Conservation (phyloP, 2,797 vertebrate genomes). For the Myiotriccus ornatus region DNA sequence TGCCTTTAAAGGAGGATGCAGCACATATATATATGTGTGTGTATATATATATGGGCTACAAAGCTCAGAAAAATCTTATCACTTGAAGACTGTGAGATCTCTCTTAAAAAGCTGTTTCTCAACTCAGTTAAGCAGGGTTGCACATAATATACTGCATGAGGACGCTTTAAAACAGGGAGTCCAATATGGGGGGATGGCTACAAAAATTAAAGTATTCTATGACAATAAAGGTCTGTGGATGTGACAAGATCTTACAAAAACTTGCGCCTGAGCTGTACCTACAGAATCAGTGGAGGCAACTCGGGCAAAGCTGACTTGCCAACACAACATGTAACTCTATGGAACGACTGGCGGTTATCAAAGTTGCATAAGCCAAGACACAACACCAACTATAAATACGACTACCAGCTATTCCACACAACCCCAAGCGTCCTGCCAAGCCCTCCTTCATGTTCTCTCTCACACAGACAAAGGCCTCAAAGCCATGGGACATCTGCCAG, state of each 20-base stretch:
- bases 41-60: not conserved
- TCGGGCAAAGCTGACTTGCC: not conserved
- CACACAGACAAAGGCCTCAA: conserved; percentile 74
- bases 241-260: not conserved
- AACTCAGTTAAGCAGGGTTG: not conserved
- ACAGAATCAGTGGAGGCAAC: not conserved
- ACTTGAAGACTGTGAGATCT: not conserved
- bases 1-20: not conserved
- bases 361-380: conserved; percentile 54
- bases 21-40: no score
- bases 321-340: not conserved
- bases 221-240: not conserved
- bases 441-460: conserved; percentile 68
- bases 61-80: not conserved
- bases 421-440: conserved; percentile 55
- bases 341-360: conserved; percentile 34
- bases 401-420: conserved; percentile 57
- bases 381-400: conserved; percentile 59
- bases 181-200: not conserved
- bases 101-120: not conserved
- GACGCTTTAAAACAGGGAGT: not conserved
- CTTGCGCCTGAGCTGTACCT: not conserved
- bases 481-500: conserved; percentile 71
- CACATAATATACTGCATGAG: not conserved
- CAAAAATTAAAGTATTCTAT: not conserved